phyloP scores from a whole-genome alignment of 2,113 vertebrate species.

The Bos javanicus region DNA sequence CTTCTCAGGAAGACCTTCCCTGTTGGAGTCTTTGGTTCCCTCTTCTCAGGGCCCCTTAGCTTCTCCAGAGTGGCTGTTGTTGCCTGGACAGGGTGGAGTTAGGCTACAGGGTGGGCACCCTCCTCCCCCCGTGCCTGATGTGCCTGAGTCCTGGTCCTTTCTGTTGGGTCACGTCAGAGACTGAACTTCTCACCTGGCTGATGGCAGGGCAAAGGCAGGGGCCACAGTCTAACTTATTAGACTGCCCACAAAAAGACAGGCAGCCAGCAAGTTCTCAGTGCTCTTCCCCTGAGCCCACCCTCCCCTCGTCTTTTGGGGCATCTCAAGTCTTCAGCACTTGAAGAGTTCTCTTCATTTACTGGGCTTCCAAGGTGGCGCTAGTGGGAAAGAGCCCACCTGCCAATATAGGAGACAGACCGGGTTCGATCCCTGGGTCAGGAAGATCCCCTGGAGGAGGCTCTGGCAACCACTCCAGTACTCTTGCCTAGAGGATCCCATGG shows the following conservation, averaged over 20 bases:
- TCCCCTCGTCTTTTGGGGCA: not conserved
- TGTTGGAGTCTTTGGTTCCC: not conserved
- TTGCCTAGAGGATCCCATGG: not conserved
- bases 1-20: not conserved
- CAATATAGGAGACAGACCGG: not conserved
- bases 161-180: not conserved
- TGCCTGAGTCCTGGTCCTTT: not conserved
- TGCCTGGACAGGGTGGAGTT: not conserved
- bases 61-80: not conserved
- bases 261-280: not conserved
- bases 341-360: not conserved
- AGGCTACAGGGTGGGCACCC: not conserved
- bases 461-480: not conserved
- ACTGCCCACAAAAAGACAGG: not conserved
- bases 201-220: not conserved
- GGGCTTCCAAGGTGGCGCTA: not conserved
- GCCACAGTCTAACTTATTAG: not conserved
- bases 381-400: not conserved
- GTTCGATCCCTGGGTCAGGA: not conserved
- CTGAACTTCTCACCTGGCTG: not conserved
- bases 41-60: not conserved
- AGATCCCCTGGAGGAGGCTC: not conserved
- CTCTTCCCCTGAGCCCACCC: not conserved
- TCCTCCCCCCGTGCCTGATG: not conserved
- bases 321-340: not conserved